These are phyloP conservation scores for Calliopum simillimum DNA, from an alignment of 2,888 invertebrate genomes.

Conservation along the genomic window DNA sequence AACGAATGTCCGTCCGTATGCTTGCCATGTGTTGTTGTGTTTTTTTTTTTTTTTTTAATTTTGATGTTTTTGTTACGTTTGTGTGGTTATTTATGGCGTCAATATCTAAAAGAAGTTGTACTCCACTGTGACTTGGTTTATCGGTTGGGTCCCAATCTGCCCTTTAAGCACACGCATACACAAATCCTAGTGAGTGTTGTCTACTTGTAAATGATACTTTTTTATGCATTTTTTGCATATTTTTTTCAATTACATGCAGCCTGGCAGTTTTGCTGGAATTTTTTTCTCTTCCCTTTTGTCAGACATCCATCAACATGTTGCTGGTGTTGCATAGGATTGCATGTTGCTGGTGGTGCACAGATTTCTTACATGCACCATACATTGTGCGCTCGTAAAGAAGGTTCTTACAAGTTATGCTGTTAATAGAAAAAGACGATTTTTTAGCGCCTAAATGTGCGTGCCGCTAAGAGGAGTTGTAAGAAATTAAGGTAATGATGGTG, in stretches of 20 bases:
- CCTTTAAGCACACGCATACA: background rate
- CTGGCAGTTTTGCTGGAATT: background rate
- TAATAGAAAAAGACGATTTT: no score
- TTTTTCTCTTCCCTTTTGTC: no score
- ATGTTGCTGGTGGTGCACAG: constrained; percentile 14
- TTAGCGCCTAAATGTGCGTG: constrained; percentile 6
- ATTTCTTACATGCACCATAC: constrained; percentile 25
- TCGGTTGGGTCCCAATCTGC: background rate
- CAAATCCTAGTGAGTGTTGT: background rate
- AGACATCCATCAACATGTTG: constrained; percentile 35
- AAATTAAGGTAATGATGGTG: constrained; percentile 11
- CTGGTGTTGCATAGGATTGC: constrained; percentile 2
- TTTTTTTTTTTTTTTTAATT: background rate
- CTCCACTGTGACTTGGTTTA: background rate
- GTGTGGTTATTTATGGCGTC: constrained; percentile 27
- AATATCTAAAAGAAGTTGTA: constrained; percentile 24
- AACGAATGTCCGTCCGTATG: background rate
- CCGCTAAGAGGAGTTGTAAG: background rate
- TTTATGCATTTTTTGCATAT: constrained; percentile 1
- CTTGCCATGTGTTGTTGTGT: background rate
- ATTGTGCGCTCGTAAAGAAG: background rate
- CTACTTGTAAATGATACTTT: constrained; percentile 1
- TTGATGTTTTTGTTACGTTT: constrained; percentile 26
- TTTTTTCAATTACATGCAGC: constrained; percentile 13
- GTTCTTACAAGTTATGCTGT: no score